A percentile compares a stretch with the other conserved stretches of the same genome.
Conservation (phyloP, 1,140 invertebrate species). For the Eufriesea mexicana region DNA sequence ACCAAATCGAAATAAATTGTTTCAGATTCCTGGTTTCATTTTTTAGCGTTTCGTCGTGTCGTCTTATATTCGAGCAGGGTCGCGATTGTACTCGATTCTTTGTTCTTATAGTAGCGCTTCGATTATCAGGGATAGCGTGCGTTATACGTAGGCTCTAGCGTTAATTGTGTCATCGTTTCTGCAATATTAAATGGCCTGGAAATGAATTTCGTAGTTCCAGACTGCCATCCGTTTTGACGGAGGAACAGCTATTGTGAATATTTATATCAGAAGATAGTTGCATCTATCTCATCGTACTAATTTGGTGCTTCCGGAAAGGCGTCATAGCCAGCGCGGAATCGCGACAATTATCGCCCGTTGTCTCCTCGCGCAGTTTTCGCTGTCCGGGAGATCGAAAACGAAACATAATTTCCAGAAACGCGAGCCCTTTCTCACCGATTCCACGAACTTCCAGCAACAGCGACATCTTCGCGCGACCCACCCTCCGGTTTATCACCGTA, state of each 20-base stretch:
- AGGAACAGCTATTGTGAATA: constrained; percentile 58
- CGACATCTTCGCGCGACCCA: too few relatives aligned
- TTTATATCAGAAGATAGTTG: constrained; percentile 68
- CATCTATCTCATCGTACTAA: constrained; percentile 70
- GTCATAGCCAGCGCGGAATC: constrained; percentile 57
- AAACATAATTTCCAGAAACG: background rate
- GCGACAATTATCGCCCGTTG: constrained; percentile 54
- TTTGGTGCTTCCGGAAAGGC: constrained; percentile 71
- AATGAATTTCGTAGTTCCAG: constrained; percentile 22
- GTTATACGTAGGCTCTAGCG: too few relatives aligned
- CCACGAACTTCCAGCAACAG: too few relatives aligned
- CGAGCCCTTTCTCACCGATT: background rate
- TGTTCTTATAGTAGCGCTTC: too few relatives aligned
- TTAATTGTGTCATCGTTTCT: background rate
- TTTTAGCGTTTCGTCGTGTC: too few relatives aligned
- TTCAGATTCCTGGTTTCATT: too few relatives aligned
- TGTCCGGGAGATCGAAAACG: background rate
- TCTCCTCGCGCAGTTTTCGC: constrained; percentile 33
- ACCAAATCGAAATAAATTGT: too few relatives aligned
- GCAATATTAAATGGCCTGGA: background rate
- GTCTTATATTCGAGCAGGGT: too few relatives aligned
- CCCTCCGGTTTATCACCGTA: too few relatives aligned
- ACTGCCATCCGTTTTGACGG: background rate
- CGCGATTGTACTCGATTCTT: too few relatives aligned
- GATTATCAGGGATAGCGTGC: too few relatives aligned